Conservation (phyloP, 2,797 vertebrate species). For the Allochrocebus solatus region DNA sequence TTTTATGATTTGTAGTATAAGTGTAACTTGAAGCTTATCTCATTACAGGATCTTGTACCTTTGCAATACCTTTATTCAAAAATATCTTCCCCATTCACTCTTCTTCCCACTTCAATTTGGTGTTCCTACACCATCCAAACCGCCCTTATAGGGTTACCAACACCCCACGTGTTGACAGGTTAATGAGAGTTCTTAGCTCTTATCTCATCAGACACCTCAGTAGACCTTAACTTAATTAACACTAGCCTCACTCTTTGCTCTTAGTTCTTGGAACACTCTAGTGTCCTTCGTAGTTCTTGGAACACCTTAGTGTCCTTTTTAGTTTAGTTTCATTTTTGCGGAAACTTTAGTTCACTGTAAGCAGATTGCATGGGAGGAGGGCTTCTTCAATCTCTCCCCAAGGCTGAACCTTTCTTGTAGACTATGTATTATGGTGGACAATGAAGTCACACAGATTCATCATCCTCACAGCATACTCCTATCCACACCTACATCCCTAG, state of each 20-base stretch:
- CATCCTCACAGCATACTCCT: too few species aligned
- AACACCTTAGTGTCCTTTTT: not conserved
- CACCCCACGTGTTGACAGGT: not conserved
- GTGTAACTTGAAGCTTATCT: not conserved
- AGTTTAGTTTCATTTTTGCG: not conserved
- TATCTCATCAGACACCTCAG: not conserved
- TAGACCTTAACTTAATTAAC: not conserved
- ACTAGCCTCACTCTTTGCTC: not conserved
- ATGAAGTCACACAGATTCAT: not conserved
- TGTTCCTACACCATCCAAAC: not conserved
- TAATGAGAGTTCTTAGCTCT: not conserved
- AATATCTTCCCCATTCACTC: not conserved
- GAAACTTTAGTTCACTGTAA: not conserved
- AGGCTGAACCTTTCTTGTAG: not conserved
- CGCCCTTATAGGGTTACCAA: not conserved
- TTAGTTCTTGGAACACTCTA: not conserved
- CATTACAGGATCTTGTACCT: not conserved
- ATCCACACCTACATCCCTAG: not conserved
- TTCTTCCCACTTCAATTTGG: not conserved
- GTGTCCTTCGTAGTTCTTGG: not conserved
- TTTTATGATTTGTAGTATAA: not conserved
- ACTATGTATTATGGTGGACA: fast-evolving
- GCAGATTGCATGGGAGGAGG: not conserved
- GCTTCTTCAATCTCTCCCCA: not conserved
- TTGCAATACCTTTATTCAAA: not conserved